Evolutionary conservation across 2,797 vertebrate species (phyloP), one percentile per base, ranked within the genome.

Genomic region (Crax fasciolata): DNA sequence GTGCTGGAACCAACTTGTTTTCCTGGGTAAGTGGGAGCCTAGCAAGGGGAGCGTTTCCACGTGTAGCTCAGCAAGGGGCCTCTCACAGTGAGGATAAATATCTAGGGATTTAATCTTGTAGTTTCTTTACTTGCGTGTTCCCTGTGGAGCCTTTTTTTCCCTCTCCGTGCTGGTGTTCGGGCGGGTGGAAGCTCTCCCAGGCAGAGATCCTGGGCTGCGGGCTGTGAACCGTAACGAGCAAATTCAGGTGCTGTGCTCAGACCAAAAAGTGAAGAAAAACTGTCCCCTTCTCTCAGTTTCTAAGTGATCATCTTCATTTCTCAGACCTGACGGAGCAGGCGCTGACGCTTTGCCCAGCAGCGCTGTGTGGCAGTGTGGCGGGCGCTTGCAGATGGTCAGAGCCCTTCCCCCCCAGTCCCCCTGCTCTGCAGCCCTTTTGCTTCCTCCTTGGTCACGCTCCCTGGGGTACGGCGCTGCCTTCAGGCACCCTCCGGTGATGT

Each of bases 401-500:
- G 35, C 28, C 3, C 81, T 55, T 51, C 38, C 20, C 12, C 75
- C 0, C 24, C 18, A 48, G 57, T 62, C 46, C 51, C 76, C 3
- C 27, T 59, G 28, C 44, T 72, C 28, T 71, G 39, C 54, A 43
- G 13, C 23, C 23, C 32, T 87, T 77, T 19, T 62, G 5, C 15
- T 30, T 38, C 27, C 77, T 32, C 27, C 74, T 52, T 6, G 3
- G 9, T 41, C 1, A 1, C 0, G 4, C 58, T 9, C n/a, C 41
- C 46, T 65, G 39, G n/a, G 57, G 24, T 67, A 7, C 11, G 10
- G 38, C 49, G 46, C 63, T 85, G 80, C 73, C 41, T 79, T 72
- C 44, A 49, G 87, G 72, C 87, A 72, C 49, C 27, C 30, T 39
- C 30, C 0, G 0, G 8, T 32, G 76, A 3, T 24, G 0, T 3